Evolutionary conservation across 2,113 vertebrate genomes (phyloP), one percentile per base, ranked within the genome.

Genomic region (Tylochromis polylepis): DNA sequence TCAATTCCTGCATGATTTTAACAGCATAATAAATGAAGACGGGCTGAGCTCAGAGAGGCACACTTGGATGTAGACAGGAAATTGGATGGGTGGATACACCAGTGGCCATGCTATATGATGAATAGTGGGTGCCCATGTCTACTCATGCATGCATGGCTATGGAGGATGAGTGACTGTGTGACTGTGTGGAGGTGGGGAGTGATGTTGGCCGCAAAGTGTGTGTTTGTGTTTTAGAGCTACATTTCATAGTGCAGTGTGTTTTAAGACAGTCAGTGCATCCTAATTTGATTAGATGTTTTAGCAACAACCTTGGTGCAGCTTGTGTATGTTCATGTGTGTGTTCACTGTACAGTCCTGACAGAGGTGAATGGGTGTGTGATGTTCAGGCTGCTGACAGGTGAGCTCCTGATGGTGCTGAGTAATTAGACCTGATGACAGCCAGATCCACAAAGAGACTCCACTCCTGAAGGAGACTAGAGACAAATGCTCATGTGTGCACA

Each of bases 371-470:
- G 16, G 22, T 81, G 87, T 89, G 60, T 88, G 80, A 56, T 70
- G 82, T 80, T 65, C 80, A 78, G 49, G 62, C 65, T 8, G 84
- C 85, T 90, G 93, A 92, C 93, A 86, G 88, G 81, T 92, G 62
- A 65, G 53, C 89, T 88, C 38, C 67, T 60, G 72, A 65, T 78
- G 67, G 77, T 24, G 57, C 86, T 84, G 87, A 91, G 86, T 94
- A 93, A 94, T 92, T 92, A 93, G 85, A 90, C 29, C 58, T 87
- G 90, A 92, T 91, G 92, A 94, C 85, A 93, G 80, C 83, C 79
- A 88, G 79, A 80, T 53, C 34, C 41, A 81, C 87, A 79, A 34
- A 43, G 83, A 81, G 81, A 65, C 84, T 87, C 55, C 85, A 72
- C 18, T 80, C 56, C 11, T 55, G 41, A 81, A 62, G 41, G 59